Conservation (phyloP, 2,888 invertebrate genomes). For the Chrysotoxum bicinctum region DNA sequence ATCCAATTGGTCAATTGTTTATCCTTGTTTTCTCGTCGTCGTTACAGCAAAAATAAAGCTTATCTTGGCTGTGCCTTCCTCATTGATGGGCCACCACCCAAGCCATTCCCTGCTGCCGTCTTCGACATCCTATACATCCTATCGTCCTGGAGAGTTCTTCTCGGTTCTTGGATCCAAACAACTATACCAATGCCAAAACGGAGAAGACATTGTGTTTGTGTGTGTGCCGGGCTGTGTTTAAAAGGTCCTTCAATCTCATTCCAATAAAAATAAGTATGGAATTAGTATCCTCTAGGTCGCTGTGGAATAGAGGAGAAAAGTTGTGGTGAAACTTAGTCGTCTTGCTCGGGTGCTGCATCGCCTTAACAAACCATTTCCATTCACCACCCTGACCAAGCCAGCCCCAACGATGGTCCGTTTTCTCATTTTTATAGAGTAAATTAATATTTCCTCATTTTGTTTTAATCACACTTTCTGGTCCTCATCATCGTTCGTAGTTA, state of each 20-base stretch:
- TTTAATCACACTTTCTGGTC: slow-evolving; percentile 65
- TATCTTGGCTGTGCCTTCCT: slow-evolving; percentile 31
- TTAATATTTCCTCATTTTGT: slow-evolving; percentile 69
- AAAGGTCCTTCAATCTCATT: slow-evolving; percentile 6
- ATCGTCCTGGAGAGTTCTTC: background rate
- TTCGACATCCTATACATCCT: background rate
- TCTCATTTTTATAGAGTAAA: slow-evolving; percentile 57
- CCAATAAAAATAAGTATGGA: slow-evolving; percentile 55
- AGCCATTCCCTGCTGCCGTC: background rate
- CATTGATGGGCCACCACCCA: background rate
- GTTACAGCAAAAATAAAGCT: slow-evolving; percentile 56
- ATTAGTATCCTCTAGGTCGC: slow-evolving; percentile 42
- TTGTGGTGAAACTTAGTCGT: slow-evolving; percentile 53
- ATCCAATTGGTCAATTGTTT: slow-evolving; percentile 70
- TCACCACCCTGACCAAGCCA: too few relatives aligned
- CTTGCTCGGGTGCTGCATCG: background rate
- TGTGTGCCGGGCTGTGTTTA: background rate
- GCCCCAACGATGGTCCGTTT: background rate
- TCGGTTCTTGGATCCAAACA: background rate
- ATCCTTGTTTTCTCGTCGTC: slow-evolving; percentile 56
- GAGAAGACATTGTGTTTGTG: background rate
- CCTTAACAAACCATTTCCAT: background rate
- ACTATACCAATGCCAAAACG: slow-evolving; percentile 3
- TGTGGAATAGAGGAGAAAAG: slow-evolving; percentile 47
- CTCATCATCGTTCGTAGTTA: background rate